phyloP scores from a whole-genome alignment of 2,797 vertebrate species.

The Rhyacichthys aspro region DNA sequence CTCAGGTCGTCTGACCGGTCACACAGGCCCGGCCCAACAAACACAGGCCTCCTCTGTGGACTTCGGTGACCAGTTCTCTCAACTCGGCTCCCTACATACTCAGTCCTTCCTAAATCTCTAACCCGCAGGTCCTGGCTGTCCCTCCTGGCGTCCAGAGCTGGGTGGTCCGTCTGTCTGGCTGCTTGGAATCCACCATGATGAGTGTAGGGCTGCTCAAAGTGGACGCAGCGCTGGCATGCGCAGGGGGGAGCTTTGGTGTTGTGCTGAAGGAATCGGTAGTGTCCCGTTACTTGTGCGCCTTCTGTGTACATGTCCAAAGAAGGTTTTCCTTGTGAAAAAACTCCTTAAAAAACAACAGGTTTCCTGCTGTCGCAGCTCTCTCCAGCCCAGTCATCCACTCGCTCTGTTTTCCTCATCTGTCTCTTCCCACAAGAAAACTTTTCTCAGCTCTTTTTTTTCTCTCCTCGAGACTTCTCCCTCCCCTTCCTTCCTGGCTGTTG shows the following conservation, averaged over 20 bases:
- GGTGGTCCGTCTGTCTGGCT: conserved; percentile 59
- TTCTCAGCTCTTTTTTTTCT: conserved; percentile 60
- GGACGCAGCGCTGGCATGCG: conserved; percentile 65
- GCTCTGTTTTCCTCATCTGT: conserved; percentile 83
- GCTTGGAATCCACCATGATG: conserved; percentile 42
- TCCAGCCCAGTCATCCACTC: conserved; percentile 77
- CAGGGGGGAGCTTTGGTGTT: conserved; percentile 44
- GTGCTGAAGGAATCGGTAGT: conserved; percentile 58
- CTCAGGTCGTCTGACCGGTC: conserved; percentile 52
- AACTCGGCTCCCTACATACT: conserved; percentile 44
- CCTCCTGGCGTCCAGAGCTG: conserved; percentile 49
- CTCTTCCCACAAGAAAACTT: conserved; percentile 75
- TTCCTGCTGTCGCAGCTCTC: conserved; percentile 68
- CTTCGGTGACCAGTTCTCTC: conserved; percentile 61
- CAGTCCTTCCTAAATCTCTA: conserved; percentile 33
- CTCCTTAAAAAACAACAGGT: conserved; percentile 73
- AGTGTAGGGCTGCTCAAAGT: conserved; percentile 45
- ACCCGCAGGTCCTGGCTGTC: conserved; percentile 58
- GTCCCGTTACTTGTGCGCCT: conserved; percentile 66
- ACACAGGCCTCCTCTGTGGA: conserved; percentile 78
- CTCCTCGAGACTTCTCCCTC: conserved; percentile 62
- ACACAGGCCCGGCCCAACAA: conserved; percentile 55
- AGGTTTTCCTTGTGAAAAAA: conserved; percentile 57
- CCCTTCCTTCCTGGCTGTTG: conserved; percentile 76
- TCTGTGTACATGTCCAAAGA: conserved; percentile 81